Evolutionary conservation across 2,888 invertebrate genomes (phyloP).

Genomic region (Sphaerophoria taeniata): DNA sequence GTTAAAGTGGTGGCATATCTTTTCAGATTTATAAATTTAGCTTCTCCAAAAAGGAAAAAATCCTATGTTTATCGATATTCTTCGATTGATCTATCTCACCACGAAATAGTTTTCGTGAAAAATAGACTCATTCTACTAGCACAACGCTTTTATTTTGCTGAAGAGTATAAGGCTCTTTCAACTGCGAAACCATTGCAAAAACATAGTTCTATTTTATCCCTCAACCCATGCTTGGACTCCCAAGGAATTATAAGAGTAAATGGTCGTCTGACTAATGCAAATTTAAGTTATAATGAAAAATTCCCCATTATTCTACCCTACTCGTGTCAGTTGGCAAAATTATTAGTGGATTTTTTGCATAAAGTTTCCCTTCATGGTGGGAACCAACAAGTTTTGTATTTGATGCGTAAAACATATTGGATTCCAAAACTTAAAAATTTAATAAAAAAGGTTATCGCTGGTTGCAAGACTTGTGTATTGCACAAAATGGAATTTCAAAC

Average conservation of each 20-base stretch:
- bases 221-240: background rate
- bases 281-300: constrained; percentile 9
- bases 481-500: constrained; percentile 38
- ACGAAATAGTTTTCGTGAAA: background rate
- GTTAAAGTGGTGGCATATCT: constrained; percentile 19
- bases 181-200: constrained; percentile 1
- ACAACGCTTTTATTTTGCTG: constrained; percentile 25
- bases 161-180: background rate
- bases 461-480: constrained; percentile 35
- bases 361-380: constrained; percentile 15
- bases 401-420: constrained; percentile 36
- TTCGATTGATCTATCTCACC: background rate
- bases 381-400: constrained; percentile 30
- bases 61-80: background rate
- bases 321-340: background rate
- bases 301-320: constrained; percentile 11
- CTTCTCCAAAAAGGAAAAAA: background rate
- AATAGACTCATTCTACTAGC: background rate
- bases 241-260: constrained; percentile 10
- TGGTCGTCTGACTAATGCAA: constrained; percentile 7
- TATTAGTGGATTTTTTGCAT: constrained; percentile 7
- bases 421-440: constrained; percentile 35
- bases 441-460: constrained; percentile 15
- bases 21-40: constrained; percentile 1
- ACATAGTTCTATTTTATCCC: background rate